These are phyloP conservation scores for Lanistes nyassanus DNA, from an alignment of 1,140 invertebrate species.

Conservation along the genomic window DNA sequence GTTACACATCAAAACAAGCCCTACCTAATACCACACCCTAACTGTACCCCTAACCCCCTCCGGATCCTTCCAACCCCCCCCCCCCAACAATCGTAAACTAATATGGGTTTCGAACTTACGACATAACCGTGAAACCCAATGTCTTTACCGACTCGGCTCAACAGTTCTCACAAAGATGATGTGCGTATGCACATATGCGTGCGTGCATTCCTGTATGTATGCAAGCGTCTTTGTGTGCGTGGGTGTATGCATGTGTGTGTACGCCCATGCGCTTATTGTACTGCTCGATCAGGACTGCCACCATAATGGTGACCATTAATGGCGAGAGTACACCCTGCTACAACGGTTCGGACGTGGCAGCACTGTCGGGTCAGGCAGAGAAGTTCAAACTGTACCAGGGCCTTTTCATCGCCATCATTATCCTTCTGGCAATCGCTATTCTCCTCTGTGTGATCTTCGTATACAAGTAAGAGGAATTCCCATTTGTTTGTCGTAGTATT, in stretches of 20 bases:
- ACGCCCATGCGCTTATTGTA: neutral
- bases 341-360: neutral
- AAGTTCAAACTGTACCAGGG: neutral
- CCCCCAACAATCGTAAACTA: neutral
- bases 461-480: no score
- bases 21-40: no score
- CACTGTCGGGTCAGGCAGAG: neutral
- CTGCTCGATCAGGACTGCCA: neutral
- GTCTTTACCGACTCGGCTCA: no score
- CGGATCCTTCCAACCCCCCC: no score
- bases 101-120: no score
- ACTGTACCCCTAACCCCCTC: no score
- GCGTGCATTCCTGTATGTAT: neutral
- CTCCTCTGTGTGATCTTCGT: no score
- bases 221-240: no score
- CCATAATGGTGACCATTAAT: neutral
- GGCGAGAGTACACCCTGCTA: neutral
- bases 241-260: neutral
- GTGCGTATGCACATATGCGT: neutral
- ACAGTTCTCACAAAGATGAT: neutral
- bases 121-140: no score
- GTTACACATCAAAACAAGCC: no score
- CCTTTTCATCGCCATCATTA: neutral
- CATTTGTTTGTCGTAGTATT: no score
- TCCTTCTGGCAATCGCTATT: neutral